phyloP scores from a whole-genome alignment of 2,797 vertebrate species.

The Lithobates pipiens region DNA sequence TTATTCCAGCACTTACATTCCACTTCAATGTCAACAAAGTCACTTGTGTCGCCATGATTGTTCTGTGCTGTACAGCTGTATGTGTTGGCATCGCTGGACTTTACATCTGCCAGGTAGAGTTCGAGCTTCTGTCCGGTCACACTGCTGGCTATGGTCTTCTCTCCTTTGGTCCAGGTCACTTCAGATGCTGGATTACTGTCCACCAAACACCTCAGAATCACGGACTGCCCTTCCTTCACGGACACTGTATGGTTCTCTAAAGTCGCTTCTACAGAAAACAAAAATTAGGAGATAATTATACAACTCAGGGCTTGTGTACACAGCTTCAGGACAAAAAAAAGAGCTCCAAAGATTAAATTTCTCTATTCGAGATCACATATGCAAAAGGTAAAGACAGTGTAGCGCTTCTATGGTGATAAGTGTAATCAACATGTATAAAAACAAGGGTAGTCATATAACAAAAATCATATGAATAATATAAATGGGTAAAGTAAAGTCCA shows the following conservation, averaged over 20 bases:
- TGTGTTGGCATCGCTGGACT: background rate
- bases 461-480: too few species aligned
- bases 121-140: background rate
- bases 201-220: background rate
- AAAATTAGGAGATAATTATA: background rate
- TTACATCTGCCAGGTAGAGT: background rate
- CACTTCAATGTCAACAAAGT: constrained; percentile 12
- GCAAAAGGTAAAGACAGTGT: too few species aligned
- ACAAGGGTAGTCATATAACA: too few species aligned
- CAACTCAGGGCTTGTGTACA: background rate
- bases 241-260: background rate
- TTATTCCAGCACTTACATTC: constrained; percentile 10
- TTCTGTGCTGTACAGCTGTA: constrained; percentile 38
- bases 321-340: too few species aligned
- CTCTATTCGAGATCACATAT: too few species aligned
- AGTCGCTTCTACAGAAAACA: background rate
- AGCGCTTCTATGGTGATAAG: too few species aligned
- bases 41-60: constrained; percentile 8
- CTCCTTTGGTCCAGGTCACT: constrained; percentile 32
- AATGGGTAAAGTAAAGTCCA: too few species aligned
- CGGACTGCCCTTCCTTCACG: constrained; percentile 14
- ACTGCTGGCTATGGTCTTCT: constrained; percentile 6
- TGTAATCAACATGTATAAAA: too few species aligned
- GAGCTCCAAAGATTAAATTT: too few species aligned
- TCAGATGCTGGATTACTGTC: constrained; percentile 34